Conservation (phyloP, 2,113 vertebrate genomes). For the Cyanocitta stelleri region DNA sequence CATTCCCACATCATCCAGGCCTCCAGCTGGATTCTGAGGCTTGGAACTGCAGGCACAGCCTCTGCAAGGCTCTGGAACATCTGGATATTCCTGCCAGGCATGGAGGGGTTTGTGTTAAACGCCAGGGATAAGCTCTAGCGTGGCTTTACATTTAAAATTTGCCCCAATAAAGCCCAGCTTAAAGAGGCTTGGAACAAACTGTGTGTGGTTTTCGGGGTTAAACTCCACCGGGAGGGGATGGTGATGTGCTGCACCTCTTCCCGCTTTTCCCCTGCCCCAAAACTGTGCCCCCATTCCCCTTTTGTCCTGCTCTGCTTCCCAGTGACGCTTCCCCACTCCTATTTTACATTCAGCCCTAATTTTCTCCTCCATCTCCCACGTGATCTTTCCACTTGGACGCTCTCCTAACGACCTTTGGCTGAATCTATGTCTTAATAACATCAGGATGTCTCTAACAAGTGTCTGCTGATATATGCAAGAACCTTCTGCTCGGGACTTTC, state of each 20-base stretch:
- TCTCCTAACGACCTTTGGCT: not conserved
- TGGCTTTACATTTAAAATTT: not conserved
- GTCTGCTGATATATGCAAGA: not conserved
- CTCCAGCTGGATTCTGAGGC: not conserved
- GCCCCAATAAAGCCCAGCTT: not conserved
- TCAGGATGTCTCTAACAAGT: not conserved
- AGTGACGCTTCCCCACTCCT: not conserved
- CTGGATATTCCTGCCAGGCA: not conserved
- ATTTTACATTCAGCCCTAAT: not conserved
- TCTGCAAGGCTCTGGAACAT: not conserved
- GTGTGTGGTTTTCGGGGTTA: not conserved
- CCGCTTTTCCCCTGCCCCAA: not conserved
- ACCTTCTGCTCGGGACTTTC: not conserved
- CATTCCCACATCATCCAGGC: not conserved
- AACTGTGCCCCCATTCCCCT: not conserved
- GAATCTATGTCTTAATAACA: not conserved
- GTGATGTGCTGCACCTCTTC: not conserved
- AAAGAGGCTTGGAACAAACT: not conserved
- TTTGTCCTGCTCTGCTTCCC: not conserved
- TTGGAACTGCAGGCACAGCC: not conserved
- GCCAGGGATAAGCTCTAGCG: accelerated
- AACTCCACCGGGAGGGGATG: not conserved
- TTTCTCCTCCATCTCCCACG: not conserved
- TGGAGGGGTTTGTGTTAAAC: accelerated
- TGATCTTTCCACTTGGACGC: not conserved